Evolutionary conservation across 2,797 vertebrate genomes (phyloP), one percentile per base, ranked within the genome.

Genomic region (Diceros bicornis): DNA sequence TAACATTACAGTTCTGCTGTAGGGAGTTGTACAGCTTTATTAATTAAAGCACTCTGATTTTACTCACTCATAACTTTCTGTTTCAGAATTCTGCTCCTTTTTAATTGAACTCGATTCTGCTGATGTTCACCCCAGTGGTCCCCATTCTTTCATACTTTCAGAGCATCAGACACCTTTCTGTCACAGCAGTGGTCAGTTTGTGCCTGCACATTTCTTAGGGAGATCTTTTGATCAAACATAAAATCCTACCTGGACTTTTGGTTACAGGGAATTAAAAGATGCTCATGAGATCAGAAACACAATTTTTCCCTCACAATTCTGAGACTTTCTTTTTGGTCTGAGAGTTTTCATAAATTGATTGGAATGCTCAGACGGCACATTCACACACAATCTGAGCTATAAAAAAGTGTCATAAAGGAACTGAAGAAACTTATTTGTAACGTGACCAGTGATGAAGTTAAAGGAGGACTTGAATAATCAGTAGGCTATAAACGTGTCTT

Each of bases 21-120:
- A 69, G 61, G n/a, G 78, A 92, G 57, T 92, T 68, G 85, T 41
- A 69, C 4, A 29, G 8, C 84, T 90, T 29, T 90, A 57, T 52
- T 97, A 88, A 97, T 95, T 61, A 61, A 71, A 87, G 29, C 17
- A 34, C 17, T 91, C 17, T 84, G 55, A 81, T 91, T 83, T 93
- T 89, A 81, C 25, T 44, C 52, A 77, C 34, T 77, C 27, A 23
- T 69, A 91, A 79, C 32, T 85, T 89, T 88, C 61, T 69, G 62
- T 71, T 91, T 78, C 82, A 41, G 55, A 79, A 75, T 50, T 74
- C 3, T 88, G 34, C 47, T 59, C 34, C 62, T 72, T 59, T 92
- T 78, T 29, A 29, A 62, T 10, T 82, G 57, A 5, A 17, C 10
- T 83, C 0, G 0, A 1, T 78, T 86, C 61, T 75, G 57, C 41